Evolutionary conservation across 2,888 invertebrate species (phyloP).

Genomic region (Lasioglossum morio): DNA sequence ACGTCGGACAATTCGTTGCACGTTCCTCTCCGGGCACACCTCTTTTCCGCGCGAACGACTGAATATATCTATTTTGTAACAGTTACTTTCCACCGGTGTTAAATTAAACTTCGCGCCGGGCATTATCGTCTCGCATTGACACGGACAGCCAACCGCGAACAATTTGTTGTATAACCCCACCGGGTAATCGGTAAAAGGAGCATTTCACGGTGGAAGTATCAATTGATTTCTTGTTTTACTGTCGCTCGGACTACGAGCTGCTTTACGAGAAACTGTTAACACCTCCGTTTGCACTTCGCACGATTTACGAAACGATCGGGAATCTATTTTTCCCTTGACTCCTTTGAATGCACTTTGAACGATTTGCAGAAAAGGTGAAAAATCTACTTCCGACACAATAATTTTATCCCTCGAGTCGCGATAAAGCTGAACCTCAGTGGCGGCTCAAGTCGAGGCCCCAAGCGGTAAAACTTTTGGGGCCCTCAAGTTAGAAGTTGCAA

Average conservation of each 20-base stretch:
- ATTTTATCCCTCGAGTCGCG: no score
- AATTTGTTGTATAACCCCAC: background rate
- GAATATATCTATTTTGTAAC: conserved; percentile 7
- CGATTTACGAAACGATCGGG: background rate
- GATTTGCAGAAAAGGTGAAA: no score
- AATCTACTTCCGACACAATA: no score
- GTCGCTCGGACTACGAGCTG: background rate
- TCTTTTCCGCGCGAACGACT: background rate
- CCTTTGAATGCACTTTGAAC: no score
- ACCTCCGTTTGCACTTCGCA: background rate
- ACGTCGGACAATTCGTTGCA: conserved; percentile 1
- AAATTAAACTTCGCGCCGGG: conserved; percentile 2
- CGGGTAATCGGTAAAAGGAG: background rate
- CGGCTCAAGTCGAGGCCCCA: no score
- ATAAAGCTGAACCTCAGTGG: no score
- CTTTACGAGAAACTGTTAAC: background rate
- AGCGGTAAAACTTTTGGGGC: no score
- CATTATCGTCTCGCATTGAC: conserved; percentile 11
- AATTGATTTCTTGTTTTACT: background rate
- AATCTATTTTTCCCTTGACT: background rate
- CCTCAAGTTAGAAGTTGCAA: no score
- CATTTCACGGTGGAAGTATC: background rate
- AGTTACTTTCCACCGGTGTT: no score
- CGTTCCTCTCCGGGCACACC: conserved; percentile 11
- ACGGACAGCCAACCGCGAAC: background rate